Conservation (phyloP, 1,140 invertebrate genomes). For the Cherax destructor region DNA sequence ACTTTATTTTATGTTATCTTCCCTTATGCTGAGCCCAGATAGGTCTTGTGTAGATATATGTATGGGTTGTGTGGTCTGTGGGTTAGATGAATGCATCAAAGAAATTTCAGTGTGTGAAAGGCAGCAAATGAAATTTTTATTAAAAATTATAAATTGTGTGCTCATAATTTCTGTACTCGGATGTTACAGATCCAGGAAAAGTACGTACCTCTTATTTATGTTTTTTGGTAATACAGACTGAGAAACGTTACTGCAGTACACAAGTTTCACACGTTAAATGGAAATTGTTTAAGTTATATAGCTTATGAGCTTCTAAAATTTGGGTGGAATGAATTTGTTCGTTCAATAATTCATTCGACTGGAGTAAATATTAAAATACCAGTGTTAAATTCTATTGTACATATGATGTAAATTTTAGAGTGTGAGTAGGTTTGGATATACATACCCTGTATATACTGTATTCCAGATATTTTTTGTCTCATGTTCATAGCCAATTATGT, state of each 20-base stretch:
- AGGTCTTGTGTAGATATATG: constrained; percentile 4
- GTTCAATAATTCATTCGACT: not conserved
- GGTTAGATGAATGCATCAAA: constrained; percentile 1
- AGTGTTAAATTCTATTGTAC: constrained; percentile 32
- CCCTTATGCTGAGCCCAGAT: not conserved
- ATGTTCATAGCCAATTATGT: constrained; percentile 42
- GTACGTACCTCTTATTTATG: not conserved
- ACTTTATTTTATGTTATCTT: not conserved
- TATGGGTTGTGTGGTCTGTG: not conserved
- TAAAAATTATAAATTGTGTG: not conserved
- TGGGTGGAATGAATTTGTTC: not conserved
- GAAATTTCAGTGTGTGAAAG: not conserved
- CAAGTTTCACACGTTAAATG: not conserved
- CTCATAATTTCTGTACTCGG: not conserved
- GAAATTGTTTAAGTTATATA: not conserved
- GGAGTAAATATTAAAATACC: constrained; percentile 1
- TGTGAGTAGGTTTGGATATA: constrained; percentile 49
- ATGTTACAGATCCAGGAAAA: not conserved
- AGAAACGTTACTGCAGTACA: not conserved
- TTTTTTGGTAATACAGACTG: not conserved
- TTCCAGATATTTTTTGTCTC: constrained; percentile 43
- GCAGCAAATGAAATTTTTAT: not conserved
- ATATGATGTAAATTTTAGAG: constrained; percentile 51
- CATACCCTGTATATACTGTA: constrained; percentile 39
- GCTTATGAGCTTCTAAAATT: not conserved